Percentiles rank a stretch among this genome's conserved stretches.
Conservation (phyloP, 2,113 vertebrate genomes). For the Brachirus orientalis region DNA sequence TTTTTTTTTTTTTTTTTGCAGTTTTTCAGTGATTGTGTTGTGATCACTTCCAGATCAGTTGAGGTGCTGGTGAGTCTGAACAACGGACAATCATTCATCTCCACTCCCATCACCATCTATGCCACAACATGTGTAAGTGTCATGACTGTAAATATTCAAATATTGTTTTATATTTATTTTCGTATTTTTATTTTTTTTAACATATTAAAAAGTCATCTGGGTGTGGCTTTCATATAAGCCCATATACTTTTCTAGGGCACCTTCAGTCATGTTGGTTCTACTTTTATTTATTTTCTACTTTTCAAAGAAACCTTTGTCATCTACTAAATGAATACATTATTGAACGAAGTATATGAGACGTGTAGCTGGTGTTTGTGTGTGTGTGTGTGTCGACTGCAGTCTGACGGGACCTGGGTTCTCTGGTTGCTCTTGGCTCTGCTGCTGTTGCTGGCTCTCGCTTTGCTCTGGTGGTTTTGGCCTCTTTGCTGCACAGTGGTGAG, state of each 20-base stretch:
- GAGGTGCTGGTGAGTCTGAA: conserved; percentile 93
- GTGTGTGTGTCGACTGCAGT: conserved; percentile 75
- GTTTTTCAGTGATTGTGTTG: conserved; percentile 11
- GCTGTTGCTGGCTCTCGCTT: conserved; percentile 81
- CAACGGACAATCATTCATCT: conserved; percentile 88
- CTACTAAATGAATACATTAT: neutral
- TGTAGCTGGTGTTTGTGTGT: neutral
- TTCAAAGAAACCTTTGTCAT: no score
- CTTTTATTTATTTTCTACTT: no score
- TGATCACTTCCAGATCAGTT: conserved; percentile 82
- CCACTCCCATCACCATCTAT: conserved; percentile 86
- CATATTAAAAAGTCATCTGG: no score
- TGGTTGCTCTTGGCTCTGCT: conserved; percentile 89
- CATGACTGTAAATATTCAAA: neutral
- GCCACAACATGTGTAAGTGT: conserved; percentile 93
- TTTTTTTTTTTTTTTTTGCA: no score
- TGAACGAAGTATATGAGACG: no score
- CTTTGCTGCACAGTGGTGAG: conserved; percentile 94
- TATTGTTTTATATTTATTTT: neutral
- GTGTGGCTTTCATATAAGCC: no score
- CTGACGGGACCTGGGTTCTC: conserved; percentile 84
- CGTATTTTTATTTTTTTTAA: no score
- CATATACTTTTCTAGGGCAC: no score
- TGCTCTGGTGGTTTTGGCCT: conserved; percentile 99
- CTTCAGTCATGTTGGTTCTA: no score